Base-by-base conservation (phyloP, 2,113 vertebrate genomes). In the Smithornis capensis region DNA sequence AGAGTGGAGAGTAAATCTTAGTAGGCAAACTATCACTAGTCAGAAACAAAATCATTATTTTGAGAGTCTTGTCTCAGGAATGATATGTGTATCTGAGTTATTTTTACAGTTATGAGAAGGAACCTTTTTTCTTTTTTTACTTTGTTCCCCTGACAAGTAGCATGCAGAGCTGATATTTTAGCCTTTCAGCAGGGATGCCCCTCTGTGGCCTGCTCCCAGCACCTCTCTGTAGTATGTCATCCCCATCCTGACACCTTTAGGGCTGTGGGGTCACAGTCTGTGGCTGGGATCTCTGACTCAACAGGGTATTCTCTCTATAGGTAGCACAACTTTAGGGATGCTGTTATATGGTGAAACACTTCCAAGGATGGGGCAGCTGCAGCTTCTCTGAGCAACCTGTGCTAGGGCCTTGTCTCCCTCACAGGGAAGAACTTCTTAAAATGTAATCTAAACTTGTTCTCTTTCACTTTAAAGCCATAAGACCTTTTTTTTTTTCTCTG, bases 331-430 rank as follows among this genome's bases (percentile, higher is more conserved):
- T 50, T 42, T 14, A 19, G 33, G 42, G 27, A 18, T 33, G 53
- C 35, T 29, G 52, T 33, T 27, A 4, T 0, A 4, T 0, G 8
- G 25, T 24, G 49, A 40, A 57, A 44, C 33, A 17, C 5, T 28
- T 42, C 28, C 60, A 21, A 38, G 60, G 60, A 29, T 63, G 27
- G 27, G 60, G 38, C 27, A 31, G 38, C 38, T 13, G 7, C 38
- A 63, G 27, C 28, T 63, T 63, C 35, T 14, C 37, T 29, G 18
- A 37, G 37, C 27, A 63, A 63, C 37, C 60, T 29, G 37, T 40
- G 60, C 60, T 17, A 13, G 24, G 37, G 18, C 18, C 37, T 40
- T 11, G 12, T 37, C 27, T 9, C 35, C 12, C 37, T 63, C 37
- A 40, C 37, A 63, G 28, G 18, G 37, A 40, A 63, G 25, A 40